These are phyloP conservation scores for Chitala chitala DNA, from an alignment of 2,113 vertebrate species.

Conservation along the genomic window DNA sequence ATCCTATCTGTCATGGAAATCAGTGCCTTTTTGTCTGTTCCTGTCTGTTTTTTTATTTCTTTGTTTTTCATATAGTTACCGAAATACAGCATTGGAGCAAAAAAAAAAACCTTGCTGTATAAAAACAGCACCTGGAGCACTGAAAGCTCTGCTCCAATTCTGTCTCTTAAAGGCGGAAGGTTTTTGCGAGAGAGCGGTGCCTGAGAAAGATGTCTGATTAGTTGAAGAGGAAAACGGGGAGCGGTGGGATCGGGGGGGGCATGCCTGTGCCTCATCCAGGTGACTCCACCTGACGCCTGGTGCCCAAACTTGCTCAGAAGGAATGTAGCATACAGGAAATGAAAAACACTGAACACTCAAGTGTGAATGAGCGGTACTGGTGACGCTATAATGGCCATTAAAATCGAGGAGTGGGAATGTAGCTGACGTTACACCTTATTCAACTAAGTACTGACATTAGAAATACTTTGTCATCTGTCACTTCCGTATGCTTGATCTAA, in stretches of 20 bases:
- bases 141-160: not conserved
- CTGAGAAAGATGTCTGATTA: not conserved
- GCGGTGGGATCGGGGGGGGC: not conserved
- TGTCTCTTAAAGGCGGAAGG: not conserved
- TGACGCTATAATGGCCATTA: not conserved
- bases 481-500: too few relatives aligned
- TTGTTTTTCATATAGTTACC: not conserved
- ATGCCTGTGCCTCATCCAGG: not conserved
- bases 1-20: not conserved
- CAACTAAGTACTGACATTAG: too few relatives aligned
- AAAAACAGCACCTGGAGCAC: too few relatives aligned
- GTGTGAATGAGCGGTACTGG: not conserved
- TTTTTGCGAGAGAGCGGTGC: too few relatives aligned
- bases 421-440: too few relatives aligned
- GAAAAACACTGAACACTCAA: not conserved
- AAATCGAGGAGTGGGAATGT: too few relatives aligned
- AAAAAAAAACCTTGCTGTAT: not conserved
- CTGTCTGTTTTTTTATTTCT: too few relatives aligned
- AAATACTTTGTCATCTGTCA: too few relatives aligned
- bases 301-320: not conserved
- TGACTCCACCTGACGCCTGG: not conserved
- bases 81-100: too few relatives aligned
- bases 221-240: not conserved
- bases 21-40: not conserved
- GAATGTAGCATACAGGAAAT: slow-evolving; percentile 3